Base-by-base conservation (phyloP, 2,888 invertebrate genomes). In the Notocelia uddmanniana region DNA sequence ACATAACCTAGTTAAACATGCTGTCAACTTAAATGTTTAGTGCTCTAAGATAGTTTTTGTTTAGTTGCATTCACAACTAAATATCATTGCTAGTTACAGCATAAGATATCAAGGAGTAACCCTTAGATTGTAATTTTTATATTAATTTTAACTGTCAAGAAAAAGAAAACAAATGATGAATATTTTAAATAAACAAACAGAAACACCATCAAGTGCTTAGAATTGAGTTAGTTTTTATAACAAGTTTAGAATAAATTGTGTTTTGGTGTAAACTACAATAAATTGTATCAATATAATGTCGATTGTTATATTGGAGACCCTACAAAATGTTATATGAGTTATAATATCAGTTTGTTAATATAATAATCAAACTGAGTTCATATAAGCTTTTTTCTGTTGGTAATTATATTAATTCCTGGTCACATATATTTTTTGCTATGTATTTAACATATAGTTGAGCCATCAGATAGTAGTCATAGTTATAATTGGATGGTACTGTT, bases 1-100 rank as follows among this genome's bases (percentile, higher is more conserved):
- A 79, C 80, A 81, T 85, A 85, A 85, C 84, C 84, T 84, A 23
- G 6, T 71, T 71, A 57, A 63, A 69, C 80, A 81, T 81, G 80
- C 78, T 80, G 74, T 60, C 75, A 79, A 73, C 26, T 31, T 73
- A 9, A 60, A n/a, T 67, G 21, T 63, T 71, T 52, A 73, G 62
- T 57, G 31, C 6, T 31, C 31, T 18, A 60, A 18, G 11, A 21
- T 45, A 26, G 5, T 60, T 23, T 23, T 48, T n/a, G 18, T 60
- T 60, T 21, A 26, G 15, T 57, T 26, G 26, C 2, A 19, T 41
- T 9, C 21, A 18, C n/a, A 57, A 31, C 2, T 11, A 34, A 57
- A 57, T 34, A 26, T 55, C 13, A n/a, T 55, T n/a, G 10, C 26
- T 10, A 26, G 13, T 26, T n/a, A 55, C 23, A 54, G 23, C 23